Evolutionary conservation across 2,113 vertebrate genomes (phyloP), one percentile per base, ranked within the genome.

Genomic region (Opisthocomus hoazin): DNA sequence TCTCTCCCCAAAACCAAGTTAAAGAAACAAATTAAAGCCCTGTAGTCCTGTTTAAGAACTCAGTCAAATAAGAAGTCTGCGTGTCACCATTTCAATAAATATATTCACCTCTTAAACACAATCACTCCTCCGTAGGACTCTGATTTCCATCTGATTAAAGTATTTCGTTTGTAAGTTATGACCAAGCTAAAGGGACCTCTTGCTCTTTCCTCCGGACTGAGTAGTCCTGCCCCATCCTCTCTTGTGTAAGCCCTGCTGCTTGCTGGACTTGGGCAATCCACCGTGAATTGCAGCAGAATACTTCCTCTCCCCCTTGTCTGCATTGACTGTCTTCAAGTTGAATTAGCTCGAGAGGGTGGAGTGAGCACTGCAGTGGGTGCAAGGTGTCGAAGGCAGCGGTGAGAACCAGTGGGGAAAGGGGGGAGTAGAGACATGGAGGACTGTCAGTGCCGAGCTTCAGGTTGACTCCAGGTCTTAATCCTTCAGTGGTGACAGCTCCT

Each of bases 31-130:
- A 92, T 84, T 73, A 77, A 93, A 93, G 45, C 74, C 27, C 70
- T 82, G 53, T 89, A 94, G 82, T 95, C 90, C 78, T 89, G 10
- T 93, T 84, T 88, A 91, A 78, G 69, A 95, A 15, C 60, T 8
- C 32, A 66, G 74, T 81, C 23, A 4, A 94, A 71, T 84, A 89
- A 91, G n/a, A 81, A 87, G 45, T 64, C 41, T 94, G 30, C 15
- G 10, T 66, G 78, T 80, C 68, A 46, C 45, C 0, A 1, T 91
- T 91, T 50, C 60, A 91, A 63, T 78, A 89, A 87, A 87, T 74
- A 74, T 57, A 81, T 94, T 78, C 29, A 15, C 37, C 24, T 90
- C 51, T 89, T 86, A 81, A 74, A 86, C 77, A 58, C 50, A 74
- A 58, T 53, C 22, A 18, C 30, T 73, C 6, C 45, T 89, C 45